phyloP scores from a whole-genome alignment of 2,888 invertebrate genomes.

The Clitarchus hookeri region DNA sequence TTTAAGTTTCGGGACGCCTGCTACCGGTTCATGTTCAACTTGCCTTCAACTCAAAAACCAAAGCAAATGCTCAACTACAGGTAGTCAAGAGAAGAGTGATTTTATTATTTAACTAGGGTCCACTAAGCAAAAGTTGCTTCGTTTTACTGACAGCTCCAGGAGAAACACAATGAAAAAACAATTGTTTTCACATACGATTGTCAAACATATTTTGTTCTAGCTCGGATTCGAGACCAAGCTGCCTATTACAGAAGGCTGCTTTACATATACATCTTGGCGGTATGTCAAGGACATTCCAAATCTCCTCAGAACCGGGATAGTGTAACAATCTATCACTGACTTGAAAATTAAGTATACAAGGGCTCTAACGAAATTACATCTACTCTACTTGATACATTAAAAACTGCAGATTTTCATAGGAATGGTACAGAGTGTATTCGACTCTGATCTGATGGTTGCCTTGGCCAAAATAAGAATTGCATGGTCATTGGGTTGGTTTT shows the following conservation, averaged over 20 bases:
- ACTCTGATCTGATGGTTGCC: neutral
- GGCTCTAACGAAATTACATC: neutral
- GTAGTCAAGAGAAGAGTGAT: slow-evolving; percentile 15
- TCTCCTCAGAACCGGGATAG: neutral
- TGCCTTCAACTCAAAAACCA: slow-evolving; percentile 4
- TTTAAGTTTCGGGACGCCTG: neutral
- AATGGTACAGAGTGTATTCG: neutral
- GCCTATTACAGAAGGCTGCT: neutral
- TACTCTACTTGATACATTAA: slow-evolving; percentile 3
- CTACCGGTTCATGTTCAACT: neutral
- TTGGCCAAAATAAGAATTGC: neutral
- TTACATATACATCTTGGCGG: no score
- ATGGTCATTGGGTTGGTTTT: neutral
- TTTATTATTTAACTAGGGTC: neutral
- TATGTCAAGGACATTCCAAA: neutral
- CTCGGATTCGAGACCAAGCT: neutral
- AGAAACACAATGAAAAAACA: neutral
- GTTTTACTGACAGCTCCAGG: neutral
- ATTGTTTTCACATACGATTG: neutral
- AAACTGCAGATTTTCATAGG: neutral
- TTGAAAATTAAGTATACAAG: no score
- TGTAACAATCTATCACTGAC: neutral
- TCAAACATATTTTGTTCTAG: neutral
- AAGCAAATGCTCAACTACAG: neutral
- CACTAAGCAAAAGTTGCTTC: neutral